A percentile compares a stretch with the other conserved stretches of the same genome.
Evolutionary conservation across 2,113 vertebrate genomes (phyloP).

Genomic region (Clarias batrachus): DNA sequence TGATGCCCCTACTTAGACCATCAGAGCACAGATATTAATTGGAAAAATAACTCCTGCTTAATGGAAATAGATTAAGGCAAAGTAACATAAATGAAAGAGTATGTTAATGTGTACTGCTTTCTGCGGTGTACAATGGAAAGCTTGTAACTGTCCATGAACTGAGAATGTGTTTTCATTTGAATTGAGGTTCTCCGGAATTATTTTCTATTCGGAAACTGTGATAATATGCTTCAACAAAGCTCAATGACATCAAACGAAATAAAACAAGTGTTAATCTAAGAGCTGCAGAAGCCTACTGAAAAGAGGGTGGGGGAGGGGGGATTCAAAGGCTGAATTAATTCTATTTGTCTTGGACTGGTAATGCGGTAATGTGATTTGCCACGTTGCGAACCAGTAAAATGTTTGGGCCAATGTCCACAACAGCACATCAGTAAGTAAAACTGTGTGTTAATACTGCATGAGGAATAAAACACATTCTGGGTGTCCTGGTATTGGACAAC

Average conservation of each 20-base stretch:
- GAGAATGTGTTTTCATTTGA: background rate
- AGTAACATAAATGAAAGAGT: background rate
- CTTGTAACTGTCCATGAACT: background rate
- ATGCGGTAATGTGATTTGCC: background rate
- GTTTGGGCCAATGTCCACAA: background rate
- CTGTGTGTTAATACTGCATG: background rate
- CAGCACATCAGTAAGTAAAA: background rate
- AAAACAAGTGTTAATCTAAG: background rate
- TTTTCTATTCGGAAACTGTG: background rate
- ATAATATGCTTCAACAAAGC: background rate
- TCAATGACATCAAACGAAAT: background rate
- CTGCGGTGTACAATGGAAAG: background rate
- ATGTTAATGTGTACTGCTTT: background rate
- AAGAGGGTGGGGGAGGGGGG: background rate
- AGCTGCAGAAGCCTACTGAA: background rate
- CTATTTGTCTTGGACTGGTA: background rate
- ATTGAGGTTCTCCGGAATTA: background rate
- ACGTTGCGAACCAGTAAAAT: background rate
- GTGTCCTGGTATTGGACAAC: background rate
- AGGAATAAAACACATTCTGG: background rate
- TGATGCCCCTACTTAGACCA: slow-evolving; percentile 16
- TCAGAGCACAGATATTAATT: slow-evolving; percentile 1
- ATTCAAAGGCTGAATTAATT: background rate
- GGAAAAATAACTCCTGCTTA: background rate
- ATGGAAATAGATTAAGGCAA: background rate